These are phyloP conservation scores for Drosophila aff. DNA, from an alignment of 1,140 invertebrate species.

Conservation along the genomic window DNA sequence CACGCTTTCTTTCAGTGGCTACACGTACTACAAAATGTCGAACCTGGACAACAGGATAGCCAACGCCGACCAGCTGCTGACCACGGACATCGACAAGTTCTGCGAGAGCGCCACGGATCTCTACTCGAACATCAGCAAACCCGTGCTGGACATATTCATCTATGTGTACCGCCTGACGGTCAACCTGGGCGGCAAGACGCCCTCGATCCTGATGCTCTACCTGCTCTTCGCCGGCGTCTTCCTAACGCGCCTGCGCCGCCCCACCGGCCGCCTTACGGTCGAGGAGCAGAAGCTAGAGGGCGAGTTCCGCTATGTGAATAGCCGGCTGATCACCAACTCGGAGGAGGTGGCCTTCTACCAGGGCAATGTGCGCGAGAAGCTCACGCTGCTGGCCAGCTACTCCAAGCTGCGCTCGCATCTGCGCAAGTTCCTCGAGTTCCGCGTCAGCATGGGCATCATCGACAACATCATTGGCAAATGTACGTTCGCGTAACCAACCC, in stretches of 20 bases:
- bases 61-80: constrained; percentile 98
- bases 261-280: constrained; percentile 94
- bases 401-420: constrained; percentile 95
- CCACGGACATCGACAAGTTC: constrained; percentile 98
- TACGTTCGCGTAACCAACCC: constrained; percentile 86
- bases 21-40: constrained; percentile 98
- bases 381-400: constrained; percentile 95
- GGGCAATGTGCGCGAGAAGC: constrained; percentile 95
- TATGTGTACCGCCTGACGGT: constrained; percentile 96
- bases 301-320: constrained; percentile 98
- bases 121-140: constrained; percentile 99
- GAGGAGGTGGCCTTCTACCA: constrained; percentile 99
- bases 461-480: constrained; percentile 99
- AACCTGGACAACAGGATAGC: constrained; percentile 97
- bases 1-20: constrained; percentile 88
- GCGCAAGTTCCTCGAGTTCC: constrained; percentile 95
- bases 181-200: constrained; percentile 94
- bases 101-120: constrained; percentile 97
- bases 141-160: constrained; percentile 96
- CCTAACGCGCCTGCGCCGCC: constrained; percentile 92
- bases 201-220: constrained; percentile 94
- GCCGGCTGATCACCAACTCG: constrained; percentile 97
- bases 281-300: constrained; percentile 98
- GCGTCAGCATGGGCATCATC: constrained; percentile 96
- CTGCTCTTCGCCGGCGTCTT: constrained; percentile 93